Evolutionary conservation across 2,888 invertebrate species (phyloP).

Genomic region (Lithophane leautieri): DNA sequence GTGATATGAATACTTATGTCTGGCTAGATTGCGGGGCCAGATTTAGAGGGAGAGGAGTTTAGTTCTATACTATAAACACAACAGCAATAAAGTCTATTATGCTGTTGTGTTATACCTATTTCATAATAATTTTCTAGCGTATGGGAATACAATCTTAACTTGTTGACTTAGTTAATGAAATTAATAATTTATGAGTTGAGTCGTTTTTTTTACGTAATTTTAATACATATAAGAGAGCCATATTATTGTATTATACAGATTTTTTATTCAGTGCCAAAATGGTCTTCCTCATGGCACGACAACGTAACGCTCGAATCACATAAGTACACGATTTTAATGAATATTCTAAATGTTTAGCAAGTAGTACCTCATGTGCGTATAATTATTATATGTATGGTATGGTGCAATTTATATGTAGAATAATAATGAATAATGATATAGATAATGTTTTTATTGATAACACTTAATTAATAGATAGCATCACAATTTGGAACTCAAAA

Average conservation of each 20-base stretch:
- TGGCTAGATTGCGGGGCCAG: background rate
- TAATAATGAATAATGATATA: conserved; percentile 23
- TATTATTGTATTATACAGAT: conserved; percentile 29
- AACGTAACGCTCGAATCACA: conserved; percentile 13
- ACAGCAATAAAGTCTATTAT: background rate
- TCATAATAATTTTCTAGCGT: conserved; percentile 36
- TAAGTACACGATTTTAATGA: conserved; percentile 43
- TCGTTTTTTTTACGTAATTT: conserved; percentile 28
- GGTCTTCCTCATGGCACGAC: conserved; percentile 35
- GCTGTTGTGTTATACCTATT: conserved; percentile 21
- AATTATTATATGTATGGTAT: conserved; percentile 25
- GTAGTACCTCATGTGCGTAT: conserved; percentile 21
- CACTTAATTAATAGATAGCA: conserved; percentile 24
- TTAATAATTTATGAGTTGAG: conserved; percentile 48
- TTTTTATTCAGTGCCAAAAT: conserved; percentile 61
- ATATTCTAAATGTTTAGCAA: conserved; percentile 51
- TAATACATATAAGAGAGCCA: conserved; percentile 41
- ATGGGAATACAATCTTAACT: conserved; percentile 46
- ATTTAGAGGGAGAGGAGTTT: background rate
- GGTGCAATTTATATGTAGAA: conserved; percentile 30
- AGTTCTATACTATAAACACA: conserved; percentile 1
- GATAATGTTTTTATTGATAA: conserved; percentile 17
- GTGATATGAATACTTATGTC: conserved; percentile 11
- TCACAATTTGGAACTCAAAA: conserved; percentile 28
- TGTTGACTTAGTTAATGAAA: conserved; percentile 52